Evolutionary conservation across 1,140 invertebrate genomes (phyloP).

Genomic region (Cyclina sinensis): DNA sequence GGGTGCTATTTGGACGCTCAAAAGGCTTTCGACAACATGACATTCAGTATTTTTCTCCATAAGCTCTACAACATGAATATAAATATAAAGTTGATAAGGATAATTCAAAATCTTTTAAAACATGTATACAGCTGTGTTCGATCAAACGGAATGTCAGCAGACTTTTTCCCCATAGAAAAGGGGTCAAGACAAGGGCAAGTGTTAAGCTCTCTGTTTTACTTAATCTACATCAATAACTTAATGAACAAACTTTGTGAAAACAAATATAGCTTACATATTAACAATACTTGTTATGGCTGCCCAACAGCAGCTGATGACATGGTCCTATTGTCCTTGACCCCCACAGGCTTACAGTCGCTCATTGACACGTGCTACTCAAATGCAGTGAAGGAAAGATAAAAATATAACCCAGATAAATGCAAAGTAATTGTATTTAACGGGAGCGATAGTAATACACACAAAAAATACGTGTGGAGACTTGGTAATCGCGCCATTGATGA

Average conservation of each 20-base stretch:
- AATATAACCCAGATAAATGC: background rate
- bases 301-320: conserved; percentile 15
- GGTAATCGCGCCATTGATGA: too few relatives aligned
- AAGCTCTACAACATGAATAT: background rate
- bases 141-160: background rate
- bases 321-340: background rate
- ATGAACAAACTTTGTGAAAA: background rate
- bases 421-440: too few relatives aligned
- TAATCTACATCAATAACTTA: background rate
- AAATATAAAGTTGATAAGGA: background rate
- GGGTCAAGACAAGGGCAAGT: background rate
- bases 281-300: background rate
- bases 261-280: background rate
- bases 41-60: background rate
- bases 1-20: background rate
- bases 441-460: too few relatives aligned
- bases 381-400: background rate
- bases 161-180: background rate
- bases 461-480: too few relatives aligned
- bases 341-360: background rate
- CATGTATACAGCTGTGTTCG: background rate
- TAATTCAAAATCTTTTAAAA: background rate
- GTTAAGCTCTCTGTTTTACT: background rate
- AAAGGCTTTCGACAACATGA: background rate
- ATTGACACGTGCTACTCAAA: background rate